Evolutionary conservation across 2,113 vertebrate genomes (phyloP), one percentile per base, ranked within the genome.

Genomic region (Pelecanoides urinatrix): DNA sequence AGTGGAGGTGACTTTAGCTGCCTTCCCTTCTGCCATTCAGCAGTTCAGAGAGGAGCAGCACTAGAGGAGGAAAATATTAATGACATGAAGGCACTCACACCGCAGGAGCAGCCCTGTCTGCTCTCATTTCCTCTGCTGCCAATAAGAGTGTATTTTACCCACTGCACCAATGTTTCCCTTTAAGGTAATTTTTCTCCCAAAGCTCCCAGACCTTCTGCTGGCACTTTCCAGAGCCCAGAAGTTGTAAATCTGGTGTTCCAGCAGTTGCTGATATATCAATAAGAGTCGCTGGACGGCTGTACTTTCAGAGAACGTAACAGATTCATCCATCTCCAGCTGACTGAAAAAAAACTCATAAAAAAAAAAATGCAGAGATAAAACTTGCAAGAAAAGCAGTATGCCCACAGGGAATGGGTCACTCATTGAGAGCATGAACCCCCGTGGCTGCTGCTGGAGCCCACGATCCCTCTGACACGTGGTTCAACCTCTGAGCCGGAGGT

Each of bases 231-330:
- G 42, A 91, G 87, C 91, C 86, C 93, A 94, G 67, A 88, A 95
- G 23, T 55, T 16, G 5, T 92, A 94, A 96, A 97, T 94, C 93
- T 97, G 96, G 84, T 25, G 32, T 52, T 94, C 89, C 91, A 95
- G 95, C 96, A 92, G 94, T 25, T 94, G 92, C 92, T 93, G 94
- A 94, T 95, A 47, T 86, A 97, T 96, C 97, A 96, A 52, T 95
- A 94, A 34, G 86, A 88, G 81, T 12, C 8, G 10, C 18, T 50
- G 95, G 94, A 85, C 38, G 23, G 91, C 87, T 95, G 91, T 65
- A 88, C 74, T 77, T 90, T 53, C 59, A 79, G 87, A 62, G 67
- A 65, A 94, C 0, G 0, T 65, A 92, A 76, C 87, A 93, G 93
- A 95, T 90, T 96, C 90, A 95, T 96, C 81, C 14, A 79, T n/a